Base-by-base conservation (phyloP, 2,113 vertebrate species). In the Coryphaenoides rupestris region DNA sequence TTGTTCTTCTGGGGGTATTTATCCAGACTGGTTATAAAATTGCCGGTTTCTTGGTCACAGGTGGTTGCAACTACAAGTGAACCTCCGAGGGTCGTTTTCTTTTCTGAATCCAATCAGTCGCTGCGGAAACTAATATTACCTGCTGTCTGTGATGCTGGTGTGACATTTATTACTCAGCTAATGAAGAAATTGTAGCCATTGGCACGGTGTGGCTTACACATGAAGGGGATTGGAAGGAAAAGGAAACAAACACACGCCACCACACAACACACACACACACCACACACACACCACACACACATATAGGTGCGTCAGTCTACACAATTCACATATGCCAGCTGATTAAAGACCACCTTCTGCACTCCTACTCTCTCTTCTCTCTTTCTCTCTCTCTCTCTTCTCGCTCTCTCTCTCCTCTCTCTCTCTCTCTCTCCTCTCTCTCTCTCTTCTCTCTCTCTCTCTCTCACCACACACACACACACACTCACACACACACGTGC, bases 161-260 rank as follows among this genome's bases (percentile, higher is more conserved):
- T 85, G n/a, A 88, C 86, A 85, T 90, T 90, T 90, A 89, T 90
- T 87, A 87, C 85, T 79, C 82, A 81, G 79, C 76, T 90, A 90
- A 90, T 90, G 89, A 90, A 87, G 81, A 89, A 90, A 91, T 90
- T 90, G 89, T 81, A 86, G 86, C 89, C 91, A 91, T 90, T 91
- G 89, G 80, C 78, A 82, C 70, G 80, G 74, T 62, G 79, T 80
- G 74, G 73, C 33, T 40, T 40, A 40, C 33, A 40, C n/a, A n/a
- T n/a, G n/a, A n/a, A n/a, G n/a, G n/a, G n/a, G n/a, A n/a, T n/a
- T n/a, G n/a, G n/a, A n/a, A 40, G 7, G 12, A 6, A 40, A 40
- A 10, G 64, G n/a, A 66, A 79, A 78, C 19, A n/a, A 53, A 53
- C 19, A 63, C n/a, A n/a, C n/a, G n/a, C n/a, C n/a, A n/a, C n/a